Percentiles rank a stretch among this genome's conserved stretches.
These are phyloP conservation scores for Apis cerana DNA, from an alignment of 1,140 invertebrate genomes.

Conservation along the genomic window DNA sequence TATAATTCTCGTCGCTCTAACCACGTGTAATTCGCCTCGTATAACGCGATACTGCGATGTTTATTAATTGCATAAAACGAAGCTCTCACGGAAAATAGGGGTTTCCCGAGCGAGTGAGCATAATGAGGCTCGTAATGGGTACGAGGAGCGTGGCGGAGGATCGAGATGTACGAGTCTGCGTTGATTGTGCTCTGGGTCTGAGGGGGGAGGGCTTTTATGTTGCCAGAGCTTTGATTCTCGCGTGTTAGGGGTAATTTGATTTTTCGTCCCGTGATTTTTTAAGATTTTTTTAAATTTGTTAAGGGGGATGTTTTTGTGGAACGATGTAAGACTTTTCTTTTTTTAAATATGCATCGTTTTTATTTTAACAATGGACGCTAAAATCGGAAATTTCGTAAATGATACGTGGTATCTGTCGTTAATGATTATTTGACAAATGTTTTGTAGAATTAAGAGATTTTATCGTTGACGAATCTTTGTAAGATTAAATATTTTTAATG, in stretches of 20 bases:
- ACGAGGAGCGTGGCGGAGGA: background rate
- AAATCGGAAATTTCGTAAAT: too few species aligned
- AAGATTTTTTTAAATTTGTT: too few species aligned
- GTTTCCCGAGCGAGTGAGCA: background rate
- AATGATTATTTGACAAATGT: too few species aligned
- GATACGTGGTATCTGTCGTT: too few species aligned
- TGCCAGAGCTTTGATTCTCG: background rate
- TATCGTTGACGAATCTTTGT: too few species aligned
- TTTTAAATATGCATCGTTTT: too few species aligned
- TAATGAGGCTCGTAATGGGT: constrained; percentile 13
- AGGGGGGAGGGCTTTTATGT: background rate
- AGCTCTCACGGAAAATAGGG: background rate
- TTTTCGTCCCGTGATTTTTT: too few species aligned
- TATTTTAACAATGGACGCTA: too few species aligned
- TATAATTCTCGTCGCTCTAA: constrained; percentile 3
- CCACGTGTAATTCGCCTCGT: constrained; percentile 4
- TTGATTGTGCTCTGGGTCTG: constrained; percentile 3
- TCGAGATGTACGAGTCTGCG: constrained; percentile 5
- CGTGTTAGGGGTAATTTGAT: background rate
- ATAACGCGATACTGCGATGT: constrained; percentile 8
- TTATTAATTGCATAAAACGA: constrained; percentile 26
- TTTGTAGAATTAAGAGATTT: too few species aligned
- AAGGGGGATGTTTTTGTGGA: too few species aligned
- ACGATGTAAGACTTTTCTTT: too few species aligned
- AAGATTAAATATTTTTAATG: too few species aligned